These are phyloP conservation scores for Papilio polyxenes DNA, from an alignment of 1,140 invertebrate genomes.

Conservation along the genomic window DNA sequence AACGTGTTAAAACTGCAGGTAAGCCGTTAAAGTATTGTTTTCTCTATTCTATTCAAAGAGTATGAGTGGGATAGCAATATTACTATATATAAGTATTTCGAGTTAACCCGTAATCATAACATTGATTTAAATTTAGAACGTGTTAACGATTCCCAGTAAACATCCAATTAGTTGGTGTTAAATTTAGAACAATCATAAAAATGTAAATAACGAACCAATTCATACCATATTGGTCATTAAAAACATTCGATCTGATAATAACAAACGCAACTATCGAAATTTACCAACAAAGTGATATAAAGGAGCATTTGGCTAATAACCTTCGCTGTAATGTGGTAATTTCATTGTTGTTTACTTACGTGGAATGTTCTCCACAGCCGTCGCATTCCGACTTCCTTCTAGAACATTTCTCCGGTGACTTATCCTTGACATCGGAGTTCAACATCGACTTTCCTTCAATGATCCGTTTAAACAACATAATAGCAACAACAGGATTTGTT, in stretches of 20 bases:
- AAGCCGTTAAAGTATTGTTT: not conserved
- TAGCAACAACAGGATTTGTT: slow-evolving; percentile 77
- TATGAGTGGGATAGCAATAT: not conserved
- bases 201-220: not conserved
- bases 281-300: not conserved
- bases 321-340: slow-evolving; percentile 17
- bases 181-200: not conserved
- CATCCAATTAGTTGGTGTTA: not conserved
- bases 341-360: slow-evolving; percentile 62
- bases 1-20: slow-evolving; percentile 4
- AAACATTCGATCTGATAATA: not conserved
- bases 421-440: slow-evolving; percentile 71
- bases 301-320: not conserved
- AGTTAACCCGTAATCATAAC: not conserved
- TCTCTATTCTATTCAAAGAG: not conserved
- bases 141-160: not conserved
- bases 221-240: not conserved
- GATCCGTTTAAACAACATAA: slow-evolving; percentile 82
- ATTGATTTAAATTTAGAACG: not conserved
- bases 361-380: slow-evolving; percentile 76
- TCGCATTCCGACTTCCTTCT: slow-evolving; percentile 78
- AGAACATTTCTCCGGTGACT: slow-evolving; percentile 73
- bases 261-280: not conserved
- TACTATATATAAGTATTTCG: not conserved
- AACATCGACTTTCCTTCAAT: slow-evolving; percentile 81